Evolutionary conservation across 2,797 vertebrate species (phyloP), one percentile per base, ranked within the genome.

Genomic region (Spatula clypeata): DNA sequence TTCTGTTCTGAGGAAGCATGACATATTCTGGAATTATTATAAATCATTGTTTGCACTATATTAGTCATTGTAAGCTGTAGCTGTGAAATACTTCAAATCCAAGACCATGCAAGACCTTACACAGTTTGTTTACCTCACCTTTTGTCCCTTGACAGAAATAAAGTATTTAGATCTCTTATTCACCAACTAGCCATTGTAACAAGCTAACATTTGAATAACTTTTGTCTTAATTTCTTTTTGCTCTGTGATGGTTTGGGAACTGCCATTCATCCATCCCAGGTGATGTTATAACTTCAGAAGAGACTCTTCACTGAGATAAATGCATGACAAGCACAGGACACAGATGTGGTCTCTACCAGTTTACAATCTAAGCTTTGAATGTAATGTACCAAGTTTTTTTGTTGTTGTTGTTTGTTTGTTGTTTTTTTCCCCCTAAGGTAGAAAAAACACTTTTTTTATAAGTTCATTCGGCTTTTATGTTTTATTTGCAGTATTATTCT

Each of bases 401-500:
- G 24, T 49, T 12, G 24, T 49, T 12, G 13, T 49, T 49, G 47
- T 49, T 49, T 49, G 12, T 24, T 49, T 49, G 47, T 49, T 49
- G 9, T 62, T 69, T 1, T 55, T 55, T 57, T n/a, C 13, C 20
- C 6, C 31, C 29, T 77, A 77, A 80, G 26, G 23, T 64, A 47
- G 53, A 74, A 91, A 91, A 1, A 0, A 0, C 6, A 16, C 11
- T 76, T 27, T 86, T 88, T 86, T 88, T 42, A 77, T 24, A 88
- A 26, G n/a, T 40, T 79, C 26, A 51, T 72, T 90, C 70, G 75
- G 62, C 36, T 86, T 92, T 79, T 55, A 34, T 31, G 51, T 70
- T 94, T 79, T 65, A 72, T 58, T 86, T 27, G 4, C 32, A 44
- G 32, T 51, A 86, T 93, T 93, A 79, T 75, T 66, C 49, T 84